These are phyloP conservation scores for Halcyon leucocephala DNA, from an alignment of 2,797 vertebrate species.

Conservation along the genomic window DNA sequence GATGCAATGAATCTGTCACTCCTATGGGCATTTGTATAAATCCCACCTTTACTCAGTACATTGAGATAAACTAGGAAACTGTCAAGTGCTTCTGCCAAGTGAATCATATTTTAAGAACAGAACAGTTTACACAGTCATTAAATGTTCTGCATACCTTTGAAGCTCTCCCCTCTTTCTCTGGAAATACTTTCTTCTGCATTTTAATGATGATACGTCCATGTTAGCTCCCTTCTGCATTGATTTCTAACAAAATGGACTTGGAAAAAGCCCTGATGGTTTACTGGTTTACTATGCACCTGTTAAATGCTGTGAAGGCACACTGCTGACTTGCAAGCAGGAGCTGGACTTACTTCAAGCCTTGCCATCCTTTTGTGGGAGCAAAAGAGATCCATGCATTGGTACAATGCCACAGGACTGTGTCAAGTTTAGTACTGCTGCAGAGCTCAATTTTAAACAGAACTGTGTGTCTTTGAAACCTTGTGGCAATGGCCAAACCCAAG, in stretches of 20 bases:
- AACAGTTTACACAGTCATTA: neutral
- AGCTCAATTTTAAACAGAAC: neutral
- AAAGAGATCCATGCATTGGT: accelerated
- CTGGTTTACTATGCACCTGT: neutral
- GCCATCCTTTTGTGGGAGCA: neutral
- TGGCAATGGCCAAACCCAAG: neutral
- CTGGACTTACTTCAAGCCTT: neutral
- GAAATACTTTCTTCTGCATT: neutral
- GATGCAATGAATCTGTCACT: neutral
- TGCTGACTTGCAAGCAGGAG: neutral
- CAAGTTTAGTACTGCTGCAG: neutral
- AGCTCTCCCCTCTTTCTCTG: neutral
- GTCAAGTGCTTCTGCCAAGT: neutral
- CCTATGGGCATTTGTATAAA: neutral
- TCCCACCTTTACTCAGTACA: neutral
- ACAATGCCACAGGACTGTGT: too few species aligned
- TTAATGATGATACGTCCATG: accelerated
- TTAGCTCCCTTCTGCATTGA: neutral
- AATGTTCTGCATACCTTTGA: neutral
- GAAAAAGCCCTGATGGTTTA: neutral
- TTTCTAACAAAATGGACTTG: neutral
- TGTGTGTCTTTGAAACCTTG: accelerated
- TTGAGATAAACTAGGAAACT: neutral
- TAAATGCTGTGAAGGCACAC: neutral
- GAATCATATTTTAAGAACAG: neutral